Evolutionary conservation across 2,113 vertebrate genomes (phyloP), one percentile per base, ranked within the genome.

Genomic region (Ramphastos sulfuratus): DNA sequence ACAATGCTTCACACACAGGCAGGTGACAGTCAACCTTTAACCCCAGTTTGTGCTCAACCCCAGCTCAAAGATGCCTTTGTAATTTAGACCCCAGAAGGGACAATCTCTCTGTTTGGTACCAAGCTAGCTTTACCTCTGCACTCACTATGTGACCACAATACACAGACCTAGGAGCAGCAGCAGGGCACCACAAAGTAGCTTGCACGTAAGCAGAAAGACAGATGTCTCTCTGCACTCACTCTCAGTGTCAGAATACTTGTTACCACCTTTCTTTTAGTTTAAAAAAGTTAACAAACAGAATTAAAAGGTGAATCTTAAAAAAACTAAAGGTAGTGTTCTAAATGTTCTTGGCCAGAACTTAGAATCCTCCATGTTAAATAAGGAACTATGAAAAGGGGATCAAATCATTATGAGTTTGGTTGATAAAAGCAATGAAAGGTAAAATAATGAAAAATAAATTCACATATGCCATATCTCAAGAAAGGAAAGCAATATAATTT

Each of bases 361-460:
- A 80, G 19, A 58, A 56, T 86, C 86, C 90, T 79, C 67, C 25
- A 58, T 28, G 8, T 55, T 82, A 86, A 90, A 92, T 61, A 78
- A 89, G 9, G 15, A 93, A 52, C n/a, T 27, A 67, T 31, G 21
- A 90, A 87, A 90, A 72, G 10, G 19, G 19, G 31, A 87, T 42
- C 65, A 86, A 46, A 23, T 50, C 23, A 50, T 88, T 65, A 59
- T 7, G 20, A 24, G 46, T 85, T 87, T 73, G 56, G 50, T 90
- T 2, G 3, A 81, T 17, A 87, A 18, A 95, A 84, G 86, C 44
- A 93, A 83, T 27, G 15, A 16, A 86, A 92, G 44, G 72, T 54
- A 93, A 93, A 92, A 86, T 59, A 86, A 86, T 42, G 46, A 73
- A 71, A 92, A 83, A 46, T 39, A 88, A 46, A 90, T 86, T 91